phyloP scores from a whole-genome alignment of 2,888 invertebrate genomes.

The Caenorhabditis afra region DNA sequence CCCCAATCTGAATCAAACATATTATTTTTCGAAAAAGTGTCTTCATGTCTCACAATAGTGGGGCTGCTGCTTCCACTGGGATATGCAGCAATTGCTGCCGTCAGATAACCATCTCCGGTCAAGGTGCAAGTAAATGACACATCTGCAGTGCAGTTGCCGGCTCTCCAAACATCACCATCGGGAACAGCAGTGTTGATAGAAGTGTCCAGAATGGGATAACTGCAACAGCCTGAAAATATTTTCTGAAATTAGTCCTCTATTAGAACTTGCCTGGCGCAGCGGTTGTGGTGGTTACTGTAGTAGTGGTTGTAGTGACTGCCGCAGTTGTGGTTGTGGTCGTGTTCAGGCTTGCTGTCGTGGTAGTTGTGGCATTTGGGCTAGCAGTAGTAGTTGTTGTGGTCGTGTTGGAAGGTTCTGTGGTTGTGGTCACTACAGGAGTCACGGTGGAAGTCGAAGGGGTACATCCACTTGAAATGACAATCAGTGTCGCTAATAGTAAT shows the following conservation, averaged over 20 bases:
- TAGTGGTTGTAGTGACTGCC: not conserved
- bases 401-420: slow-evolving; percentile 3
- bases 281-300: not conserved
- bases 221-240: slow-evolving; percentile 8
- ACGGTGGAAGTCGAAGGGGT: slow-evolving; percentile 9
- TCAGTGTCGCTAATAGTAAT: not conserved
- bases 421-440: not conserved
- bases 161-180: too few species aligned
- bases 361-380: slow-evolving; percentile 2
- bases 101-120: too few species aligned
- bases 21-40: too few species aligned
- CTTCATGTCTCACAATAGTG: too few species aligned
- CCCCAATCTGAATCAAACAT: too few species aligned
- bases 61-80: too few species aligned
- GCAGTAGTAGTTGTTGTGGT: slow-evolving; percentile 7
- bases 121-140: too few species aligned
- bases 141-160: too few species aligned
- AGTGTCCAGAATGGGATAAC: not conserved
- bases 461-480: slow-evolving; percentile 18
- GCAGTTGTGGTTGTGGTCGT: not conserved
- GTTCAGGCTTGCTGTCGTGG: not conserved
- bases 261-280: not conserved
- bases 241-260: too few species aligned
- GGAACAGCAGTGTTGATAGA: too few species aligned
- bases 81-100: too few species aligned